Evolutionary conservation across 2,113 vertebrate genomes (phyloP).

Genomic region (Craseonycteris thonglongyai): DNA sequence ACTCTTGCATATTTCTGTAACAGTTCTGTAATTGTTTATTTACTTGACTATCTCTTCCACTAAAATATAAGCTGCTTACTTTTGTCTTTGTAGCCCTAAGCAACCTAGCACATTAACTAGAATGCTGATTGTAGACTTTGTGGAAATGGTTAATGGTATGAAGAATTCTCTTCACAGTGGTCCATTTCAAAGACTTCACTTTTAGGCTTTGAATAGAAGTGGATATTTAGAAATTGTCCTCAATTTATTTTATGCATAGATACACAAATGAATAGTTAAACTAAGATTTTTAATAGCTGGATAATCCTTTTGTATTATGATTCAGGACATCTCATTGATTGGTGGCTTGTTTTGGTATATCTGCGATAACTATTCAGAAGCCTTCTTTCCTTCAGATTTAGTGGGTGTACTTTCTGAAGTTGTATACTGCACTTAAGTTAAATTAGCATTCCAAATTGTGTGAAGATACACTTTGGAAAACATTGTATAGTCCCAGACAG

Average conservation of each 20-base stretch:
- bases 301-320: not conserved
- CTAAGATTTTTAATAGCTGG: not conserved
- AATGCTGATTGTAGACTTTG: not conserved
- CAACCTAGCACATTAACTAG: not conserved
- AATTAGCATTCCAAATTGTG: not conserved
- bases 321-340: not conserved
- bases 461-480: not conserved
- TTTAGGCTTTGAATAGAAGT: constrained; percentile 20
- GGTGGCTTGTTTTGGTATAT: not conserved
- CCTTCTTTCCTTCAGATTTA: constrained; percentile 18
- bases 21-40: constrained; percentile 1
- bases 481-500: not conserved
- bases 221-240: not conserved
- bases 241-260: not conserved
- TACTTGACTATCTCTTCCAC: not conserved
- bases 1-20: not conserved
- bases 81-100: constrained; percentile 3
- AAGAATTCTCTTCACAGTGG: not conserved
- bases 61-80: not conserved
- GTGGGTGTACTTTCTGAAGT: not conserved
- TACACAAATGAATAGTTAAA: not conserved
- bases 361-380: not conserved
- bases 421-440: not conserved
- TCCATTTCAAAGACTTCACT: not conserved
- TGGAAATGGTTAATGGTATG: not conserved